Base-by-base conservation (phyloP, 2,888 invertebrate species). In the Teinopalpus imperialis region DNA sequence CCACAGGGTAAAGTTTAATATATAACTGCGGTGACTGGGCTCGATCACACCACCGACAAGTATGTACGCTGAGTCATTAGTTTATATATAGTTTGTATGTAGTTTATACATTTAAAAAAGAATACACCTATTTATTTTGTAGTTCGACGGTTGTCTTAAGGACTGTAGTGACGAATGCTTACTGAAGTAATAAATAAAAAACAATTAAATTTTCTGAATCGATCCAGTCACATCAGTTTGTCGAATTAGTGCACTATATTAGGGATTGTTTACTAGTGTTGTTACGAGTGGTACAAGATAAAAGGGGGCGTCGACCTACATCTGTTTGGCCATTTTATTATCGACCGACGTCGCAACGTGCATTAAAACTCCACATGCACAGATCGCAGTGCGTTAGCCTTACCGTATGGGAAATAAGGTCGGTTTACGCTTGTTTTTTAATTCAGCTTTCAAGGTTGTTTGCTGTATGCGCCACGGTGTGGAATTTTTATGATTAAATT, bases 241-340 rank as follows among this genome's bases (percentile, higher is more conserved):
- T 13, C 4, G 5, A 32, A 41, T 31, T 30, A 23, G 36, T 43
- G n/a, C 7, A 13, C 16, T 3, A 26, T 18, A 30, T n/a, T 9
- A 40, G 39, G 24, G 26, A 37, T 26, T 37, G 37, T 37, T 44
- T 37, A 37, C 35, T 37, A 31, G 26, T 12, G 26, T 29, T 18
- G 12, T 44, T 37, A 37, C 35, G 31, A 31, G 26, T 12, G 26
- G 35, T 18, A 18, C 31, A 23, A 36, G 43, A 43, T 44, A 37
- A 45, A 34, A 45, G 45, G 45, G 45, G 45, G 45, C 45, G 40
- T 40, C 39, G 40, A 40, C 45, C 45, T 16, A 40, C 40, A 40
- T 27, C 20, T 35, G 39, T 45, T 45, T 39, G 21, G 45, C 20
- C 21, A 29, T 44, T 37, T 43, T 37, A 36, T 43, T 44, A 44